Evolutionary conservation across 1,140 invertebrate genomes (phyloP), one percentile per base, ranked within the genome.

Genomic region (Anastatus disparis): DNA sequence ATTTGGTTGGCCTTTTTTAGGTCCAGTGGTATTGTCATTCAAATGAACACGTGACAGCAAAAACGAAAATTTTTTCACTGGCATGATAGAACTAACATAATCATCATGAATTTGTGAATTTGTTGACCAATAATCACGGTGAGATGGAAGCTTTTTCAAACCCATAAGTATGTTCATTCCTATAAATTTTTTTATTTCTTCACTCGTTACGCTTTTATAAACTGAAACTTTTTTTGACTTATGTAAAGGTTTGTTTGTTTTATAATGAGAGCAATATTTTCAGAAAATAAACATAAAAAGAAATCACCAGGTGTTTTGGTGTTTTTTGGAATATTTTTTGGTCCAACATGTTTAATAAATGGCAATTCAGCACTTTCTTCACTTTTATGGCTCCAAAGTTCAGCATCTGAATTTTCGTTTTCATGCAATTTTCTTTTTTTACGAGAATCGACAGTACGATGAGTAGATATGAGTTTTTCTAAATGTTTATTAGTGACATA

Each of bases 1-100:
- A 58, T 78, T 74, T 61, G 62, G 55, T 59, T 77, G 48, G 58
- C 72, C 71, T 76, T 73, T 72, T 56, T 71, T 74, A 58, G 78
- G 78, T 74, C 74, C 68, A 70, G 77, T 58, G 44, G 13, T 64
- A 74, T 82, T 82, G 59, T 84, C 79, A 59, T 82, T 81, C 44
- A 82, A 24, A 78, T 35, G 31, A 35, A 35, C 10, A 10, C 10
- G 4, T 35, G 31, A 35, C 31, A 35, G 10, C 31, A 35, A 35
- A 35, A 35, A 35, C 10, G 4, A 35, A 35, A 35, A 35, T 6
- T 4, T 35, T 35, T 35, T 35, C 10, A 35, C 31, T 35, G 31
- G 31, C 31, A 35, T 35, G 10, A 35, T 10, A 35, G 31, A 35
- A 35, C 31, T 35, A 35, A 35, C 10, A 35, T 35, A 35, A 6